Evolutionary conservation across 2,888 invertebrate genomes (phyloP).

Genomic region (Lomographa bimaculata): DNA sequence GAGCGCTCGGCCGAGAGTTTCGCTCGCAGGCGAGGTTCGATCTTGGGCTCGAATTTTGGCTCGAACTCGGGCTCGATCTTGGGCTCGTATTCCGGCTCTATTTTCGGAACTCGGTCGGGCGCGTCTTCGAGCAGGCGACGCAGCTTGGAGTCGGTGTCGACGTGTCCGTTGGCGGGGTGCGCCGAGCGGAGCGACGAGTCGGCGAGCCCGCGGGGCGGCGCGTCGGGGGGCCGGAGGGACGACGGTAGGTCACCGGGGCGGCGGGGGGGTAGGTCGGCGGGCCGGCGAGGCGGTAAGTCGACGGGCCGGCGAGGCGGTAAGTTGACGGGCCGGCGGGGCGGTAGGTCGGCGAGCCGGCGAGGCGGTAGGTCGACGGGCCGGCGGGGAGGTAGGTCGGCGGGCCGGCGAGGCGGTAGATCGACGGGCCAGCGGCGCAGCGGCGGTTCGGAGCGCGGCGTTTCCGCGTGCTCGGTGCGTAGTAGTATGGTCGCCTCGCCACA

Average conservation of each 20-base stretch:
- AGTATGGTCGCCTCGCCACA: slow-evolving; percentile 64
- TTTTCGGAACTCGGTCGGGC: too few relatives aligned
- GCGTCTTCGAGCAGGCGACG: slow-evolving; percentile 45
- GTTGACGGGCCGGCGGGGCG: too few relatives aligned
- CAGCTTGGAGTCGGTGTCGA: slow-evolving; percentile 34
- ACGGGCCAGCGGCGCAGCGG: slow-evolving; percentile 31
- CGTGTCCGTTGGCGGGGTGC: slow-evolving; percentile 26
- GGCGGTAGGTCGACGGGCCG: too few relatives aligned
- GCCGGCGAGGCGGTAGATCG: too few relatives aligned
- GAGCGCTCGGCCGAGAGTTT: slow-evolving; percentile 19
- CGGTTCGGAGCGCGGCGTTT: slow-evolving; percentile 33
- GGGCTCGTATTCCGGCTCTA: slow-evolving; percentile 9
- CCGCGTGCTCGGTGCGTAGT: slow-evolving; percentile 61
- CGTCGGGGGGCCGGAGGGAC: too few relatives aligned
- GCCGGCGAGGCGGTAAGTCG: too few relatives aligned
- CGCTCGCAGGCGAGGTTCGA: slow-evolving; percentile 9
- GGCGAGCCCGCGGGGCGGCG: slow-evolving; percentile 14
- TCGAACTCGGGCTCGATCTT: slow-evolving; percentile 14
- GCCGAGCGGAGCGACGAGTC: slow-evolving; percentile 24
- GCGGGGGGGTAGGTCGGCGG: too few relatives aligned
- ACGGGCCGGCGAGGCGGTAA: too few relatives aligned
- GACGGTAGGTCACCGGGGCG: too few relatives aligned
- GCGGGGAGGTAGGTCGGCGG: too few relatives aligned
- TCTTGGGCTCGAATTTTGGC: slow-evolving; percentile 9
- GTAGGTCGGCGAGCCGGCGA: too few relatives aligned